Evolutionary conservation across 2,797 vertebrate species (phyloP).

Genomic region (Rhabdophis nuchalis): DNA sequence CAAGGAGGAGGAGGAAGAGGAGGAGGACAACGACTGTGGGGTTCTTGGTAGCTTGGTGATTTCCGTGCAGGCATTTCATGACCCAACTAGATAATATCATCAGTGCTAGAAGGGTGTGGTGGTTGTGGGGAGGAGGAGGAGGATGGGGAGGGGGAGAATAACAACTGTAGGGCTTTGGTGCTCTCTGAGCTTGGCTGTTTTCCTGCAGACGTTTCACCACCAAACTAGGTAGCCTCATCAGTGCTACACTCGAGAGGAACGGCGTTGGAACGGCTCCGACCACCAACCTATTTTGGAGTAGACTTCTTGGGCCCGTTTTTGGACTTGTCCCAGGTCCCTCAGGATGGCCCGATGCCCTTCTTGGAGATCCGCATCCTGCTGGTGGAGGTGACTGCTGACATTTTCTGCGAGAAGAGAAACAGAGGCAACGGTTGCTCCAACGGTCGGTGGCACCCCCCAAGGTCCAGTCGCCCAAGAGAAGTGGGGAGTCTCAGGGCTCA

Average conservation of each 20-base stretch:
- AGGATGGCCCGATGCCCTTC: constrained; percentile 69
- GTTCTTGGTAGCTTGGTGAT: no score
- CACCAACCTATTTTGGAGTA: constrained; percentile 77
- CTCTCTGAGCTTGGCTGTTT: background rate
- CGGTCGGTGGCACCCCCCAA: background rate
- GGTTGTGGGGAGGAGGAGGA: no score
- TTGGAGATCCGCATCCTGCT: constrained; percentile 68
- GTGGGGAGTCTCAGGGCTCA: background rate
- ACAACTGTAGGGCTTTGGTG: no score
- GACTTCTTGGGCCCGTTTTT: constrained; percentile 76
- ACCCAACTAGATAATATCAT: no score
- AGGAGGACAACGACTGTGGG: no score
- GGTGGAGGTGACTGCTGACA: constrained; percentile 64
- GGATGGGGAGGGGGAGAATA: no score
- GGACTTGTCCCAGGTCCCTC: constrained; percentile 64
- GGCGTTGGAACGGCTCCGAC: no score
- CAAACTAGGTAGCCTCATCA: background rate
- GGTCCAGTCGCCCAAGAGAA: rapidly evolving
- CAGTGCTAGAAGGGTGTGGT: no score
- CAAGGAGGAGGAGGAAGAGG: no score
- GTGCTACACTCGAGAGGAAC: no score
- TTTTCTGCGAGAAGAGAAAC: constrained; percentile 65
- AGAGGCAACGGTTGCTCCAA: background rate
- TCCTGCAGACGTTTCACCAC: background rate
- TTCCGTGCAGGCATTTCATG: no score